Conservation (phyloP, 2,797 vertebrate species). For the Gymnoscopelus microlampas region DNA sequence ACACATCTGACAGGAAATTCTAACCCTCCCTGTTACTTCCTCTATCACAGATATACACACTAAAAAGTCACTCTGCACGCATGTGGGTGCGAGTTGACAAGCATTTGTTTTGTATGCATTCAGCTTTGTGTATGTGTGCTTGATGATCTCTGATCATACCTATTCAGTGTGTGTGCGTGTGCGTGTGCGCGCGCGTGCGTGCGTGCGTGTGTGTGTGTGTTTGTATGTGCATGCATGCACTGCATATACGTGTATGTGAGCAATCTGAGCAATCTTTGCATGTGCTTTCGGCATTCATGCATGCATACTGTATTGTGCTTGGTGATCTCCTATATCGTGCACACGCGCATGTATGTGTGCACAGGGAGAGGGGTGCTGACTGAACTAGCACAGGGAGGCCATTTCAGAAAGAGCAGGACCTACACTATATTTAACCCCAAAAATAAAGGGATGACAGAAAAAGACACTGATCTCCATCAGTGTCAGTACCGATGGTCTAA, state of each 20-base stretch:
- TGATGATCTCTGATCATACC: too few species aligned
- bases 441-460: neutral
- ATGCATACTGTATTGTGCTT: too few species aligned
- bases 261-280: neutral
- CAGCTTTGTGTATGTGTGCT: neutral
- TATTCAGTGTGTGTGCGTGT: too few species aligned
- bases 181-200: neutral
- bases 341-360: neutral
- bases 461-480: constrained; percentile 8
- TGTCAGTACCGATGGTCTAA: neutral
- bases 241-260: neutral
- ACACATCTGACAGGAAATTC: constrained; percentile 60
- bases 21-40: constrained; percentile 40
- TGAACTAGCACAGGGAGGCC: neutral
- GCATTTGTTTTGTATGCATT: neutral
- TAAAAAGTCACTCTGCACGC: neutral
- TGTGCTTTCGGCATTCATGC: neutral
- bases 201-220: constrained; percentile 6
- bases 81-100: too few species aligned
- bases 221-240: neutral
- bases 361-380: neutral
- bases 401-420: constrained; percentile 9
- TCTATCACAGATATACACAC: constrained; percentile 10
- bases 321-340: neutral
- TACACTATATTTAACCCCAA: constrained; percentile 30